Evolutionary conservation across 2,113 vertebrate species (phyloP), one percentile per base, ranked within the genome.

Genomic region (Nyctibius bracteatus): DNA sequence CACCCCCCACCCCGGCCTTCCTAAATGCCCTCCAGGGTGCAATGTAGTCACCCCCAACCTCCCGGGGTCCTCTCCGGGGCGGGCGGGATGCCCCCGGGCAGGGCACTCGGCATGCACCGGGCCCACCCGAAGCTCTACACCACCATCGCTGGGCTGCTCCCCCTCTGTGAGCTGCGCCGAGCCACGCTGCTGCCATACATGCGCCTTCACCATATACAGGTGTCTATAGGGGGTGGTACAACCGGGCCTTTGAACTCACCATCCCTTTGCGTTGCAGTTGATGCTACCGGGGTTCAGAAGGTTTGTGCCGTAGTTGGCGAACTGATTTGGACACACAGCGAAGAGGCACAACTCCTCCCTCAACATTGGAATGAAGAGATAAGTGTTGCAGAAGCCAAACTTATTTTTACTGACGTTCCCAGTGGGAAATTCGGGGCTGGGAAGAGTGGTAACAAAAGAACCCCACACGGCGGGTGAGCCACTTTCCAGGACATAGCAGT

Each of bases 201-300:
- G 1, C 1, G 3, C 30, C 35, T 28, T 12, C 27, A 14, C 23
- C 10, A 0, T 0, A 6, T 4, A 10, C 0, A 17, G 14, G 16
- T 9, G 49, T 6, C 63, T 5, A 10, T 1, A 1, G 59, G 31
- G 22, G 11, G n/a, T 43, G 28, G n/a, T 28, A 37, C 31, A 31
- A n/a, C 23, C 0, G 15, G 23, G 24, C 17, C 16, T 39, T 18
- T 2, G 27, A 49, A 14, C 7, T 10, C 3, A 31, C 17, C 13
- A 9, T 16, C n/a, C 20, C 13, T 62, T 49, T 15, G 24, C 3
- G 3, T 1, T 17, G 31, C n/a, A 37, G 59, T 1, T 62, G 68
- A 14, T 19, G 6, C 39, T 3, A 20, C n/a, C 2, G 37, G 16
- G 22, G 35, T 51, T 73, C 12, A 10, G 63, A 54, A 18, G 7